Percentiles rank a stretch among this genome's conserved stretches.
Conservation (phyloP, 2,888 invertebrate genomes). For the Ptychoptera albimana region DNA sequence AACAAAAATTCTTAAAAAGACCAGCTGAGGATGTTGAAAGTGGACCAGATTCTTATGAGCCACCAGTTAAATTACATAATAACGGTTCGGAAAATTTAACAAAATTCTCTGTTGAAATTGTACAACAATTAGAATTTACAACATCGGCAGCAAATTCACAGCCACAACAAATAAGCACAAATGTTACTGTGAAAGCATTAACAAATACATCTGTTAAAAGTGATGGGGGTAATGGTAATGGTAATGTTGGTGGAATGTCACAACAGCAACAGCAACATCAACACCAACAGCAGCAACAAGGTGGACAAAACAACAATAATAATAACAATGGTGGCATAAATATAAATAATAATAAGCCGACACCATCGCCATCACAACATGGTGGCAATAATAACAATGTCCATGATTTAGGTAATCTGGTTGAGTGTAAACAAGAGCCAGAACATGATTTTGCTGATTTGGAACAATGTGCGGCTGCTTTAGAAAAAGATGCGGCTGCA, state of each 20-base stretch:
- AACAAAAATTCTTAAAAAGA: constrained; percentile 70
- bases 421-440: constrained; percentile 73
- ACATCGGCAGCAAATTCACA: constrained; percentile 75
- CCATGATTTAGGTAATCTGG: constrained; percentile 43
- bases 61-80: constrained; percentile 58
- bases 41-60: constrained; percentile 38
- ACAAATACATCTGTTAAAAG: constrained; percentile 42
- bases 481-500: constrained; percentile 67
- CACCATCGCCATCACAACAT: constrained; percentile 23
- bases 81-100: constrained; percentile 34
- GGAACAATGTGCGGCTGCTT: constrained; percentile 67
- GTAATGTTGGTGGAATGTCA: constrained; percentile 19
- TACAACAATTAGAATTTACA: constrained; percentile 80
- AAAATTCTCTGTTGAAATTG: constrained; percentile 84
- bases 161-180: constrained; percentile 80
- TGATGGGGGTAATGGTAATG: constrained; percentile 23
- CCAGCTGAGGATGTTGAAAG: constrained; percentile 45
- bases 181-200: constrained; percentile 75
- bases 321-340: constrained; percentile 8
- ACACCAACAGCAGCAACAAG: neutral
- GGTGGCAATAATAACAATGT: constrained; percentile 13
- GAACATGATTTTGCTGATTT: constrained; percentile 77
- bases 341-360: constrained; percentile 35
- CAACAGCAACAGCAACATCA: neutral
- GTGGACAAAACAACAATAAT: neutral